Conservation (phyloP, 2,888 invertebrate species). For the Apamea crenata region DNA sequence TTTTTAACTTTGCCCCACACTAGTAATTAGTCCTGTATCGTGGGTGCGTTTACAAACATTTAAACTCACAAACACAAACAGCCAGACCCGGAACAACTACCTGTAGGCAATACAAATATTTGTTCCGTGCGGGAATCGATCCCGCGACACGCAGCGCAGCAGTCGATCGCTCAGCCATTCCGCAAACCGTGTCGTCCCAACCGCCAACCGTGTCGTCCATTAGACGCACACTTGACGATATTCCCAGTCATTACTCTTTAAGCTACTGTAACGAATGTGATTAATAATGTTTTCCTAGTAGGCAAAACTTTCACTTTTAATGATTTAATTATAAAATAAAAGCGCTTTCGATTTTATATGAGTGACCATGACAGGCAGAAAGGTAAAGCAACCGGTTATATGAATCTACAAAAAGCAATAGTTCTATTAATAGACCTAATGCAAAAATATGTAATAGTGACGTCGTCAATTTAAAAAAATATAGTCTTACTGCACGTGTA, state of each 20-base stretch:
- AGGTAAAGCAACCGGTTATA: background rate
- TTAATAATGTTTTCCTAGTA: conserved; percentile 18
- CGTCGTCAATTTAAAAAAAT: background rate
- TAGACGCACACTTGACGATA: background rate
- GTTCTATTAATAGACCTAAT: background rate
- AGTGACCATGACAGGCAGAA: background rate
- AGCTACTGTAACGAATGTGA: conserved; percentile 16
- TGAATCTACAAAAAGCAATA: background rate
- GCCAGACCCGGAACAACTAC: too few species aligned
- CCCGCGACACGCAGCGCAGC: background rate
- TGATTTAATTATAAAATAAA: conserved; percentile 16
- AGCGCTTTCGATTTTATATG: background rate
- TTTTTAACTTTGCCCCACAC: too few species aligned
- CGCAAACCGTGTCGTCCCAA: too few species aligned
- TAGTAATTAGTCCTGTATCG: too few species aligned
- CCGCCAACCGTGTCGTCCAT: background rate
- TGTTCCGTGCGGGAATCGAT: background rate
- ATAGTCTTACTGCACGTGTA: conserved; percentile 2
- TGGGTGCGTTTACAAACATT: too few species aligned
- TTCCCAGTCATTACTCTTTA: conserved; percentile 3
- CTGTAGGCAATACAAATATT: background rate
- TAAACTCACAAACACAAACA: too few species aligned
- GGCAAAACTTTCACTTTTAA: conserved; percentile 30
- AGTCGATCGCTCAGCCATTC: background rate
- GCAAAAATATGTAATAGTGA: background rate